A percentile compares a stretch with the other conserved stretches of the same genome.
phyloP scores from a whole-genome alignment of 1,140 invertebrate species.

The Neodiprion fabricii region DNA sequence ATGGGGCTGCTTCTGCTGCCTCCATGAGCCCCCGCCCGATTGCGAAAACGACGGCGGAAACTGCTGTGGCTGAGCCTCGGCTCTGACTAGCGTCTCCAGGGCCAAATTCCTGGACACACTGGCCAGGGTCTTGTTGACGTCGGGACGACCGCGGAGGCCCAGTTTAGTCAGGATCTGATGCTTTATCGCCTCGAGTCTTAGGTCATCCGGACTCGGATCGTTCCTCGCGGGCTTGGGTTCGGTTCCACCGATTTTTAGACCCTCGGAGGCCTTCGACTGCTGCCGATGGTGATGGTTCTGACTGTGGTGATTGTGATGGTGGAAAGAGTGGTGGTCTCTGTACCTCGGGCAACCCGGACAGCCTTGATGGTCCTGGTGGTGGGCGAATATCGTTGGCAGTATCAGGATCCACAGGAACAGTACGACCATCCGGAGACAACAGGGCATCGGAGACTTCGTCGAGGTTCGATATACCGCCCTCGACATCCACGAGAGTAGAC shows the following conservation, averaged over 20 bases:
- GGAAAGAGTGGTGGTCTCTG: slow-evolving; percentile 39
- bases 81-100: slow-evolving; percentile 72
- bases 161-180: slow-evolving; percentile 78
- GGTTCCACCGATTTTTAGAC: not conserved
- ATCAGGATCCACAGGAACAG: not conserved
- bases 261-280: not conserved
- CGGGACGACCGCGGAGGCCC: slow-evolving; percentile 72
- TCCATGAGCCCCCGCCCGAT: slow-evolving; percentile 6
- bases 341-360: slow-evolving; percentile 55
- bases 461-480: too few species aligned
- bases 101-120: slow-evolving; percentile 70
- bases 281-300: slow-evolving; percentile 22
- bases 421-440: not conserved
- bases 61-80: slow-evolving; percentile 59
- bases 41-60: slow-evolving; percentile 19
- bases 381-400: not conserved
- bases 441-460: too few species aligned
- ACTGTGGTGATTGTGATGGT: slow-evolving; percentile 40
- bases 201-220: slow-evolving; percentile 59
- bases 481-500: too few species aligned
- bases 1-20: slow-evolving; percentile 9
- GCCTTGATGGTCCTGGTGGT: slow-evolving; percentile 39
- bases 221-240: slow-evolving; percentile 13
- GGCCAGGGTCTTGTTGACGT: slow-evolving; percentile 70
- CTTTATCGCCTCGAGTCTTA: slow-evolving; percentile 78